Percentiles rank a stretch among this genome's conserved stretches.
Evolutionary conservation across 2,113 vertebrate genomes (phyloP).

Genomic region (Cacatua alba): DNA sequence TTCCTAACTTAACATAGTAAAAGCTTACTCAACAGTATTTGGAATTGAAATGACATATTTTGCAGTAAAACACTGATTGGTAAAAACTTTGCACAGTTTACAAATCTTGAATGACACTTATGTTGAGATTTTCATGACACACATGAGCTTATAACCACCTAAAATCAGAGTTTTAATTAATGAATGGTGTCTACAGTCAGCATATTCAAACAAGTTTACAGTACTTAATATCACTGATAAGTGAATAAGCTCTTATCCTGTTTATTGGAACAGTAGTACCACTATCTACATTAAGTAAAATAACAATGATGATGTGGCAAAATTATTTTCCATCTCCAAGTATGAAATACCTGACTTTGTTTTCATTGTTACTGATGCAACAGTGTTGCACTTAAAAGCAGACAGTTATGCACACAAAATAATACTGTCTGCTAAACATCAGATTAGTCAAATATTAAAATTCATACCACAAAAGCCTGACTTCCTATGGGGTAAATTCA

Average conservation of each 20-base stretch:
- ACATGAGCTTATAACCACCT: not conserved
- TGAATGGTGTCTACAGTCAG: not conserved
- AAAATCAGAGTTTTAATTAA: not conserved
- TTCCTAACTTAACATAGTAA: not conserved
- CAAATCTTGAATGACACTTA: not conserved
- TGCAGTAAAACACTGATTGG: not conserved
- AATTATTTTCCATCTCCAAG: not conserved
- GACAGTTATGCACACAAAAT: not conserved
- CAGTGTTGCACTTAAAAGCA: conserved; percentile 1
- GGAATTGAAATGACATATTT: not conserved
- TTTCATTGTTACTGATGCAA: not conserved
- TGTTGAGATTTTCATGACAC: not conserved
- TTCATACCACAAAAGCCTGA: conserved; percentile 5
- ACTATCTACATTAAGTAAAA: not conserved
- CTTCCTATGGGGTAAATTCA: not conserved
- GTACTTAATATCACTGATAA: not conserved
- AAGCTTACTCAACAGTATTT: not conserved
- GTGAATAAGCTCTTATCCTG: not conserved
- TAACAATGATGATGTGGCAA: not conserved
- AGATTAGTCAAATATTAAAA: conserved; percentile 30
- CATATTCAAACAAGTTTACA: not conserved
- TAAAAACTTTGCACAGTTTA: not conserved
- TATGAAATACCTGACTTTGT: not conserved
- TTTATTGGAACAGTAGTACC: not conserved
- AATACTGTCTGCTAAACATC: not conserved